Conservation (phyloP, 2,113 vertebrate species). For the Sciurus niger region DNA sequence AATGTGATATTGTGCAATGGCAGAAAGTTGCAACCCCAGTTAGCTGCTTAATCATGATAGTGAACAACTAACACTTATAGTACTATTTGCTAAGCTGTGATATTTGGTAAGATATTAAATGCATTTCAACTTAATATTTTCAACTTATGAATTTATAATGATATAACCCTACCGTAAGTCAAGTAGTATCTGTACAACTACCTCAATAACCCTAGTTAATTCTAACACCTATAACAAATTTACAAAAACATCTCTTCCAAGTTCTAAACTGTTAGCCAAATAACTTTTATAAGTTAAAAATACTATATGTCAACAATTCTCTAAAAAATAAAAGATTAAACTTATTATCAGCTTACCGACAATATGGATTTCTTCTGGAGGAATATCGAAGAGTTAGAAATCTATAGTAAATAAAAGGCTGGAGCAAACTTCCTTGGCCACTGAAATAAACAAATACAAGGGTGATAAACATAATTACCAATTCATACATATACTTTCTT, state of each 20-base stretch:
- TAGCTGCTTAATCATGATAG: not conserved
- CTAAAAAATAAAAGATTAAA: conserved; percentile 62
- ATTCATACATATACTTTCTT: not conserved
- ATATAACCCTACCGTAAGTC: not conserved
- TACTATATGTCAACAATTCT: not conserved
- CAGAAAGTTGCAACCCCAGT: not conserved
- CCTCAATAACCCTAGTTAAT: not conserved
- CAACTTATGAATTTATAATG: not conserved
- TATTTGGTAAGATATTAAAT: not conserved
- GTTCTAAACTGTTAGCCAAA: conserved; percentile 58
- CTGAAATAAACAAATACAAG: conserved; percentile 88
- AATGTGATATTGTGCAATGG: not conserved
- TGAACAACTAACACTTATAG: not conserved
- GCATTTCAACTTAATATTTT: not conserved
- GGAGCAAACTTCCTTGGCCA: conserved; percentile 97
- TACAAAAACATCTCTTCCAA: not conserved
- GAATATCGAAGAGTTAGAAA: conserved; percentile 98
- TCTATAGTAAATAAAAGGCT: conserved; percentile 98
- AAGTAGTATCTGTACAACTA: not conserved
- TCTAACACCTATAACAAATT: conserved; percentile 43
- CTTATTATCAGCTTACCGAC: conserved; percentile 91
- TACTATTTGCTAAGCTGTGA: not conserved
- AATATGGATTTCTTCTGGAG: conserved; percentile 98
- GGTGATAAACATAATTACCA: conserved; percentile 26
- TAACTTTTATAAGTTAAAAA: conserved; percentile 38